These are phyloP conservation scores for Trisateles emortualis DNA, from an alignment of 2,888 invertebrate genomes.

Conservation along the genomic window DNA sequence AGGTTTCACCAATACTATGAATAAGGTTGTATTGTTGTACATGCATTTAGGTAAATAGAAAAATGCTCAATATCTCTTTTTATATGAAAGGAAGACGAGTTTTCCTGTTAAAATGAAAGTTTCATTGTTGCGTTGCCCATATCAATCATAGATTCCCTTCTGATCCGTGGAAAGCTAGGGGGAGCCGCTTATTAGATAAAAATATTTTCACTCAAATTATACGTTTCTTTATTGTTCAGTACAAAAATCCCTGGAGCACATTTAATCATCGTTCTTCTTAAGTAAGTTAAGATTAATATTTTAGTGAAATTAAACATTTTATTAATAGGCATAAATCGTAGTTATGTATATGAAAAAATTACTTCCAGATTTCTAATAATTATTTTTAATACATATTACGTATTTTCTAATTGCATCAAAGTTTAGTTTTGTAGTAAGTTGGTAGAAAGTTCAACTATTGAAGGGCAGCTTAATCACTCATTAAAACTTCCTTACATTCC, in stretches of 20 bases:
- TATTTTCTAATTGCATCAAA: no score
- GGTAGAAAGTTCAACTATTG: no score
- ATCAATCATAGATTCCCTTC: constrained; percentile 14
- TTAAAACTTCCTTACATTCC: no score
- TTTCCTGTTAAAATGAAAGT: constrained; percentile 5
- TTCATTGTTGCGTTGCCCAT: constrained; percentile 11
- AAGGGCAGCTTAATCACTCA: no score
- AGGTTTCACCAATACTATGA: no score
- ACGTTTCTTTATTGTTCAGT: not conserved
- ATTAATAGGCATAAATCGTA: not conserved
- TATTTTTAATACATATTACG: no score
- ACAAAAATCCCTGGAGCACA: not conserved
- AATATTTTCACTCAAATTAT: constrained; percentile 11
- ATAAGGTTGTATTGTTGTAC: no score
- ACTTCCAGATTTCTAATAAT: no score
- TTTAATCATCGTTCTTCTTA: not conserved
- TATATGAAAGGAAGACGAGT: not conserved
- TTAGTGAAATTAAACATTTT: not conserved
- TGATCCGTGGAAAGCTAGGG: constrained; percentile 6
- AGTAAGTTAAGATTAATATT: not conserved
- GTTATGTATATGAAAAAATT: no score
- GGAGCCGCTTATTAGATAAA: constrained; percentile 15
- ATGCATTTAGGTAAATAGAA: not conserved
- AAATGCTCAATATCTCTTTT: not conserved
- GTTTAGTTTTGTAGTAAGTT: no score